These are phyloP conservation scores for Cyrtorhinus lividipennis DNA, from an alignment of 1,140 invertebrate genomes.

Conservation along the genomic window DNA sequence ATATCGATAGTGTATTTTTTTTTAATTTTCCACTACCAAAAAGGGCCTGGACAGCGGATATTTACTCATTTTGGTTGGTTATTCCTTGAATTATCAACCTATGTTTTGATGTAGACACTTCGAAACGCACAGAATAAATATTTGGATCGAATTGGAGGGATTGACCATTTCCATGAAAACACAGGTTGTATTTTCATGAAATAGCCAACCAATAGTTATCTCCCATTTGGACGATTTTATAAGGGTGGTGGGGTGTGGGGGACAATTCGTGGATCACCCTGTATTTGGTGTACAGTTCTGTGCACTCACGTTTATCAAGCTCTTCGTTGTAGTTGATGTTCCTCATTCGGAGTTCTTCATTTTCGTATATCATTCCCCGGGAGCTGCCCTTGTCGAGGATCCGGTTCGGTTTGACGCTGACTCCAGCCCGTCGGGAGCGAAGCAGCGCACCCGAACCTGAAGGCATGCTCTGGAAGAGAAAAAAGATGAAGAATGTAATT, in stretches of 20 bases:
- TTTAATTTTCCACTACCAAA: too few relatives aligned
- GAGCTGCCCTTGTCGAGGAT: slow-evolving; percentile 68
- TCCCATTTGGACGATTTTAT: background rate
- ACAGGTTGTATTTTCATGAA: background rate
- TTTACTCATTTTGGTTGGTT: too few relatives aligned
- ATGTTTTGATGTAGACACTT: too few relatives aligned
- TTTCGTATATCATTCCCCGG: slow-evolving; percentile 76
- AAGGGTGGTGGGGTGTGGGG: too few relatives aligned
- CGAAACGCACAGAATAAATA: too few relatives aligned
- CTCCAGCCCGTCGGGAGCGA: slow-evolving; percentile 49
- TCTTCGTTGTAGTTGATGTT: slow-evolving; percentile 88
- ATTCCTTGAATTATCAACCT: too few relatives aligned
- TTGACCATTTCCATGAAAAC: background rate
- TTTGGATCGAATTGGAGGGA: background rate
- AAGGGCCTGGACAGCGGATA: too few relatives aligned
- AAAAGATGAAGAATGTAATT: background rate
- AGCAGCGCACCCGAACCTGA: slow-evolving; percentile 38
- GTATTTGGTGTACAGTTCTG: too few relatives aligned
- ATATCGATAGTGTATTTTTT: too few relatives aligned
- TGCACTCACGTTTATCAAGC: slow-evolving; percentile 60
- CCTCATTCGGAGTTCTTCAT: slow-evolving; percentile 74
- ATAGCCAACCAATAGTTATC: background rate
- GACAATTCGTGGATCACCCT: too few relatives aligned
- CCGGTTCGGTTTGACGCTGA: slow-evolving; percentile 55
- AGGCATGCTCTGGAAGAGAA: slow-evolving; percentile 23